Evolutionary conservation across 2,797 vertebrate species (phyloP), one percentile per base, ranked within the genome.

Genomic region (Parambassis ranga): DNA sequence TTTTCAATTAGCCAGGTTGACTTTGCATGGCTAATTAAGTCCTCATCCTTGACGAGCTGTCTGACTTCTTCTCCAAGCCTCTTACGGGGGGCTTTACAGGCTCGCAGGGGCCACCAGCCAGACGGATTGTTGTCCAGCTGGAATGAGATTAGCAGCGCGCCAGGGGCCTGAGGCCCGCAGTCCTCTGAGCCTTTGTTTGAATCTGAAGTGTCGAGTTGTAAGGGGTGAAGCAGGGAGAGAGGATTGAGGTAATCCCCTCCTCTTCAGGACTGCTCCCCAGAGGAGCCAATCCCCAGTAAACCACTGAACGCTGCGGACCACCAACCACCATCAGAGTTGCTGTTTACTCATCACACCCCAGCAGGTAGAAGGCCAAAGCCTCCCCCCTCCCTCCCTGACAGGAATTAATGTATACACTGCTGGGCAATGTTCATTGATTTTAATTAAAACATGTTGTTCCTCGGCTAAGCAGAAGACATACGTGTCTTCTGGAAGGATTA

Each of bases 11-110:
- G 87, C 73, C 90, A 85, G 87, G 86, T 90, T 92, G 90, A 91
- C 89, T 92, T 91, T 89, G 89, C 84, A 89, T 86, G 90, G 84
- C 82, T 94, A 93, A 92, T 92, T 92, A 94, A 92, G 88, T 87
- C 85, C 82, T 91, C 89, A 89, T 87, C 77, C 87, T 88, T 91
- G 91, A 91, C 84, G 87, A 90, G 86, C 90, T 87, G 91, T 91
- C 88, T 89, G 91, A 91, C 90, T 90, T 87, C 78, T 91, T 73
- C 83, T 87, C 71, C 89, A 91, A 92, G 90, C 91, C 82, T 91
- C 91, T 92, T 92, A 91, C 71, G 10, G 43, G 41, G 70, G 75
- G 81, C 73, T 92, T n/a, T 93, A 91, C 79, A 75, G 82, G 79
- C 61, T 67, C 22, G 22, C 66, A 19, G 86, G 85, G 87, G 79